These are phyloP conservation scores for Hartigia nigra DNA, from an alignment of 2,888 invertebrate species.

Conservation along the genomic window DNA sequence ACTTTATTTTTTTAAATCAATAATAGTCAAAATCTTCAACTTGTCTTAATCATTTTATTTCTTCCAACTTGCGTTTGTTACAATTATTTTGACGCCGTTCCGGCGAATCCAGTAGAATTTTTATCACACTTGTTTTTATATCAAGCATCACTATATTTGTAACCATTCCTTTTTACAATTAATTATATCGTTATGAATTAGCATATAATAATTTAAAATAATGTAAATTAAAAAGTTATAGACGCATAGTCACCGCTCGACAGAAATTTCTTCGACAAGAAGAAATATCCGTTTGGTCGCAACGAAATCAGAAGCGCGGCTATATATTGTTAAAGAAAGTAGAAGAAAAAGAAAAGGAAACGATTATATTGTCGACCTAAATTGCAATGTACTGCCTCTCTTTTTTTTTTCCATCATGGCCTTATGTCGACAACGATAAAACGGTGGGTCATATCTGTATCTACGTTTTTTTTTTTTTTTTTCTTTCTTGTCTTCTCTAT, in stretches of 20 bases:
- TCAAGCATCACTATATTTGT: background rate
- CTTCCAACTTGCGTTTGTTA: background rate
- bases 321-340: background rate
- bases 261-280: background rate
- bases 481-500: background rate
- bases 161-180: background rate
- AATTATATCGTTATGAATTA: background rate
- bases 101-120: background rate
- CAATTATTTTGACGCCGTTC: background rate
- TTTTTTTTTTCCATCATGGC: background rate
- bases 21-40: background rate
- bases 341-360: background rate
- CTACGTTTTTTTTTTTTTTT: background rate
- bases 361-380: background rate
- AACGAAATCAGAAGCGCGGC: background rate
- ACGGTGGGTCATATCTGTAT: background rate
- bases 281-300: background rate
- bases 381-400: background rate
- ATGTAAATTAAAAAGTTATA: background rate
- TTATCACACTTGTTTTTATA: background rate
- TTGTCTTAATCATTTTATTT: background rate
- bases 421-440: background rate
- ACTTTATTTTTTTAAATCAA: conserved; percentile 13
- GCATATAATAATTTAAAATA: too few relatives aligned
- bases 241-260: background rate